These are phyloP conservation scores for Neotoma lepida DNA, from an alignment of 2,113 vertebrate genomes.

Conservation along the genomic window DNA sequence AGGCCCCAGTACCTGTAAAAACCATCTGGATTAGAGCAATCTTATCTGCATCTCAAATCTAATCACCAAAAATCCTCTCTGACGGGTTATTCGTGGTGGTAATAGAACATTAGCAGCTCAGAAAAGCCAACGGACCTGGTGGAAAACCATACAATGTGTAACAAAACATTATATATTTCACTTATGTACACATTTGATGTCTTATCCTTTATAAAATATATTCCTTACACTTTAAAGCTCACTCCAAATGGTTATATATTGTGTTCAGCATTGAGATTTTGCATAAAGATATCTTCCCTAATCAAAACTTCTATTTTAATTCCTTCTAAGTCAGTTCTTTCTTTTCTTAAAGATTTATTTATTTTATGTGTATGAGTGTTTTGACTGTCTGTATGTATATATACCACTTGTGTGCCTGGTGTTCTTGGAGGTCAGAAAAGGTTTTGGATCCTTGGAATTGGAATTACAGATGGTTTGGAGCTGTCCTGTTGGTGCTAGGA, in stretches of 20 bases:
- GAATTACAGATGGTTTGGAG: neutral
- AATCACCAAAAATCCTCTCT: neutral
- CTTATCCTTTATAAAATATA: neutral
- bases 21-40: neutral
- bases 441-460: neutral
- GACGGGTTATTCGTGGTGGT: neutral
- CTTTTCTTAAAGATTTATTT: neutral
- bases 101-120: slow-evolving; percentile 21
- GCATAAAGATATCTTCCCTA: slow-evolving; percentile 42
- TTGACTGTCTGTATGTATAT: neutral
- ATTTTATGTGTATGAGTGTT: neutral
- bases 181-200: neutral
- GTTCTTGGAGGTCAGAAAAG: neutral
- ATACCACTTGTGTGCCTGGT: neutral
- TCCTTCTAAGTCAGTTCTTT: neutral
- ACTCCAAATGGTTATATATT: slow-evolving; percentile 9
- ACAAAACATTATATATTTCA: slow-evolving; percentile 13
- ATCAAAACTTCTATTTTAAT: slow-evolving; percentile 48
- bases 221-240: slow-evolving; percentile 16
- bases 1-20: neutral
- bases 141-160: neutral
- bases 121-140: neutral
- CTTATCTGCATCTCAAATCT: slow-evolving; percentile 15
- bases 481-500: neutral
- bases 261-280: slow-evolving; percentile 35